These are phyloP conservation scores for Hipposideros armiger DNA, from an alignment of 2,113 vertebrate genomes.

Conservation along the genomic window DNA sequence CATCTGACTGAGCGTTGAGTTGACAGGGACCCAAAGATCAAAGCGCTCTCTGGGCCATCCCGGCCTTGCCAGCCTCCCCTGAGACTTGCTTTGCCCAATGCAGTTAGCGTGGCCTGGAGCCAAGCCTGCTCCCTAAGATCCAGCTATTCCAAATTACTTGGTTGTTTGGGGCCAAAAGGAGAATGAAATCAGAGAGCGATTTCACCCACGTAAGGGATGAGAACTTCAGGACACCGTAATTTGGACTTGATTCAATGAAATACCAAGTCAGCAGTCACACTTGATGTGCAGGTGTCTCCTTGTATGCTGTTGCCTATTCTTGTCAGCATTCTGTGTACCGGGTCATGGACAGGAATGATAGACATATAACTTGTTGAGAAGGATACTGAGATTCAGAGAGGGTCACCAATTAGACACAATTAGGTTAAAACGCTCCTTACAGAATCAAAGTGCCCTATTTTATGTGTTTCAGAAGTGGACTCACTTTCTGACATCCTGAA, in stretches of 20 bases:
- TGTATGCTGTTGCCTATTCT: neutral
- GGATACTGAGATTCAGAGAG: neutral
- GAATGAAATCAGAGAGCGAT: slow-evolving; percentile 8
- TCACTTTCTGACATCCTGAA: neutral
- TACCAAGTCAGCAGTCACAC: neutral
- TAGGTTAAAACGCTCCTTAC: neutral
- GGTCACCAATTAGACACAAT: neutral
- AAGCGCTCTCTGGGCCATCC: too few species aligned
- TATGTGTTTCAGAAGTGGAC: neutral
- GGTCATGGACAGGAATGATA: neutral
- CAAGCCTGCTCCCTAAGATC: neutral
- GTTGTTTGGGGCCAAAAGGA: neutral
- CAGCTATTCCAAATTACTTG: neutral
- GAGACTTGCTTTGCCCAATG: too few species aligned
- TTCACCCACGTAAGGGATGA: neutral
- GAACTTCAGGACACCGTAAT: neutral
- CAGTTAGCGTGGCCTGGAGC: neutral
- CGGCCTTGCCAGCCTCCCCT: neutral
- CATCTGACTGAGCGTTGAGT: neutral
- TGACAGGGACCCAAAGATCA: neutral
- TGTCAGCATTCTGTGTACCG: neutral
- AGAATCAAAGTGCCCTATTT: neutral
- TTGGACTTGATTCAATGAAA: neutral
- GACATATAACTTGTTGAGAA: neutral
- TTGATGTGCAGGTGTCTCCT: neutral